Evolutionary conservation across 1,140 invertebrate genomes (phyloP).

Genomic region (Anadara kagoshimensis): DNA sequence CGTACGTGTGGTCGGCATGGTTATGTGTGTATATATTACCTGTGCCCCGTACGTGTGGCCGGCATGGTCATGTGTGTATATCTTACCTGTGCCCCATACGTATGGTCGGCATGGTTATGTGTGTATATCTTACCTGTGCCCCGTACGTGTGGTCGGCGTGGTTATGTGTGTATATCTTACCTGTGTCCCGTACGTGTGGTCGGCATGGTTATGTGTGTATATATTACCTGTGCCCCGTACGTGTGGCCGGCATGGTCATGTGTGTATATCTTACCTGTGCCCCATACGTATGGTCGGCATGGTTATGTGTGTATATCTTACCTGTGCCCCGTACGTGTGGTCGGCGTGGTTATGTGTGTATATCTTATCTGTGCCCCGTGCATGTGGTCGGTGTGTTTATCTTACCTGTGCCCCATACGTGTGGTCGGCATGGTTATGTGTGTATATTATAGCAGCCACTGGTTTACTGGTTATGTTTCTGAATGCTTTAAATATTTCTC

Average conservation of each 20-base stretch:
- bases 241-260: constrained; percentile 57
- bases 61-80: constrained; percentile 60
- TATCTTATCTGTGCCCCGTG: too few species aligned
- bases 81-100: constrained; percentile 50
- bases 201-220: too few species aligned
- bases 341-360: too few species aligned
- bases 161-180: too few species aligned
- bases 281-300: too few species aligned
- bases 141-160: constrained; percentile 38
- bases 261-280: neutral
- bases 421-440: constrained; percentile 63
- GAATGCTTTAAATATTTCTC: constrained; percentile 54
- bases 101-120: constrained; percentile 59
- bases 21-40: constrained; percentile 42
- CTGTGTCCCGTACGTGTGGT: too few species aligned
- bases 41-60: constrained; percentile 56
- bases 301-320: too few species aligned
- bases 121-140: constrained; percentile 55
- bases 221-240: constrained; percentile 52
- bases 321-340: too few species aligned
- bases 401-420: constrained; percentile 55
- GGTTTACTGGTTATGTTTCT: constrained; percentile 58
- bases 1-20: too few species aligned
- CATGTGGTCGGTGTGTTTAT: too few species aligned
- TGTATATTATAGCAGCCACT: constrained; percentile 56